Evolutionary conservation across 2,113 vertebrate species (phyloP).

Genomic region (Sakesphorus luctuosus): DNA sequence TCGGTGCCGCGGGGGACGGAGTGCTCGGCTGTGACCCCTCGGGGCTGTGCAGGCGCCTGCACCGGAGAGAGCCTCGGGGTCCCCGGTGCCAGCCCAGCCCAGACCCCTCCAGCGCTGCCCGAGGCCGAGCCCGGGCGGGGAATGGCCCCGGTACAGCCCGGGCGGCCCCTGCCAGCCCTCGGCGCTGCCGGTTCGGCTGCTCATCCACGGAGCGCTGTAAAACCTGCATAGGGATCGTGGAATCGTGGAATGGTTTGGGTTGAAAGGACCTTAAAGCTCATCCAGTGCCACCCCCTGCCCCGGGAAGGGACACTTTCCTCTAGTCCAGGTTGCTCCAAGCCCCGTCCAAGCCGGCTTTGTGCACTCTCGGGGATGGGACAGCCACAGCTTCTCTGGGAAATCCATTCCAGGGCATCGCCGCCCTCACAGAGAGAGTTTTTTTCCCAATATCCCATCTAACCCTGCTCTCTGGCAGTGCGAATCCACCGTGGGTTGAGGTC

Average conservation of each 20-base stretch:
- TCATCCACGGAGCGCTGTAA: no score
- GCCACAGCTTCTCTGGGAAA: fast-evolving
- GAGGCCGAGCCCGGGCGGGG: no score
- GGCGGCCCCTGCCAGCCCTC: no score
- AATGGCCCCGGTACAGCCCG: no score
- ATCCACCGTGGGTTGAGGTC: not conserved
- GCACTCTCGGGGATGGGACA: not conserved
- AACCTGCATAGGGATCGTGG: not conserved
- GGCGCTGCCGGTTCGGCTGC: no score
- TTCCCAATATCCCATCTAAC: not conserved
- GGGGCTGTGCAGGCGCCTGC: no score
- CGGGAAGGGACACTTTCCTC: not conserved
- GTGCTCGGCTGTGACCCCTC: no score
- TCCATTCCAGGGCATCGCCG: not conserved
- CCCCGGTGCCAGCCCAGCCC: no score
- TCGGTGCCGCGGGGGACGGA: no score
- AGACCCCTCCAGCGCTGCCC: no score
- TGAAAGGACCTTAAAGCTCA: not conserved
- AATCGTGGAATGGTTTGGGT: not conserved
- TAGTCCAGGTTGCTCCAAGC: not conserved
- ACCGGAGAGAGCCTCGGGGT: no score
- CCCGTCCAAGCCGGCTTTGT: not conserved
- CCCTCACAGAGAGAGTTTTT: not conserved
- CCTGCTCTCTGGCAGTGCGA: not conserved
- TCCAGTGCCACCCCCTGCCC: not conserved